Evolutionary conservation across 1,140 invertebrate species (phyloP), one percentile per base, ranked within the genome.

Genomic region (Lucilia cuprina): DNA sequence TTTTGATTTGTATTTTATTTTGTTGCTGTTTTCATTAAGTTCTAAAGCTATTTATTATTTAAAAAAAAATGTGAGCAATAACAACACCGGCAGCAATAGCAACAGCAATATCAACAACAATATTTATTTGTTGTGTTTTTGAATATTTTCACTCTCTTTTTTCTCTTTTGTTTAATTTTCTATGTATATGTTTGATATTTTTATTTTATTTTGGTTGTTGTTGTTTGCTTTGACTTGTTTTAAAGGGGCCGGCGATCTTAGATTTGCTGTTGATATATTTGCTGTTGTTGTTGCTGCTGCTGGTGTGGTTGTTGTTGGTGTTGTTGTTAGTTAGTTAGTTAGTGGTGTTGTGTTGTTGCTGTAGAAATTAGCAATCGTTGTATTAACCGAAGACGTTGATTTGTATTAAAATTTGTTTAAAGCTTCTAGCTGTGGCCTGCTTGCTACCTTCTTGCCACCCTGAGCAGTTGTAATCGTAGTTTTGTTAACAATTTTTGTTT

Each of bases 381-480:
- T 70, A 25, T 10, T 70, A 70, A n/a, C 65, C 65, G 65, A 70
- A 70, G 65, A 70, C 21, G 65, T 7, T 70, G 65, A 60, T 60
- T 60, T n/a, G 14, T 60, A 17, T 60, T 30, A 30, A n/a, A 30
- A 30, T 30, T 30, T 70, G 19, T 70, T 10, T n/a, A 49, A 49
- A 14, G 25, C 25, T 41, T 10, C 41, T 12, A 55, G 50, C 50
- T 41, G 50, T 30, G 3, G 25, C 5, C 41, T 41, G 41, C 41
- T 41, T 41, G 41, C 41, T n/a, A 19, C 10, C n/a, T 19, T 9
- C 21, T 12, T 70, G 65, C 65, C 65, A 70, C 65, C 65, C 21
- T 25, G 65, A 70, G 65, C 65, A 25, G 65, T 70, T 70, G 65
- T 70, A 70, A 70, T 70, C 65, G 21, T 70, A 70, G 65, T 70